Percentiles rank a stretch among this genome's conserved stretches.
Evolutionary conservation across 2,888 invertebrate species (phyloP).

Genomic region (Dryomyza anilis): DNA sequence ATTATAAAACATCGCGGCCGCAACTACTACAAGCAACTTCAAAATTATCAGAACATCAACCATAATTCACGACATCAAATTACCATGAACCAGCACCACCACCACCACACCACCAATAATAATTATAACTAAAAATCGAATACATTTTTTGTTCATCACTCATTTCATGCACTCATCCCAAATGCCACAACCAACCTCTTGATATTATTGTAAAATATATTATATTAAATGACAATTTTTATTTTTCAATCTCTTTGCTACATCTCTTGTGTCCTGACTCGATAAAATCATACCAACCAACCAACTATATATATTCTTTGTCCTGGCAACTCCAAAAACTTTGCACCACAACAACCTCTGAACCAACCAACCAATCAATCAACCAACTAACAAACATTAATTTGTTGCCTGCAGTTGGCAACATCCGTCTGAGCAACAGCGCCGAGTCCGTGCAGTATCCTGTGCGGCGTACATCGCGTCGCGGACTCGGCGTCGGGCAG

Average conservation of each 20-base stretch:
- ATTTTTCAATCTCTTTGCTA: neutral
- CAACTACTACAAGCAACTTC: too few species aligned
- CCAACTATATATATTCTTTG: neutral
- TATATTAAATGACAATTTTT: neutral
- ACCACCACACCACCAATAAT: too few species aligned
- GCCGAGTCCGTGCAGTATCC: conserved; percentile 69
- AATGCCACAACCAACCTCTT: too few species aligned
- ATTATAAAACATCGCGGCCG: too few species aligned
- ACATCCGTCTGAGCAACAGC: conserved; percentile 68
- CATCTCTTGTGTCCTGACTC: neutral
- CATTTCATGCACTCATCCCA: too few species aligned
- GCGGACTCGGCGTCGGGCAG: conserved; percentile 63
- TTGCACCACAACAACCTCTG: conserved; percentile 2
- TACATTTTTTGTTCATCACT: too few species aligned
- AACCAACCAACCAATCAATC: conserved; percentile 7
- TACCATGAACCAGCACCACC: too few species aligned
- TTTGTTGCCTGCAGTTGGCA: conserved; percentile 63
- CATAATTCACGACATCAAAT: too few species aligned
- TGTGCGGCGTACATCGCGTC: conserved; percentile 65
- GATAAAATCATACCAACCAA: neutral
- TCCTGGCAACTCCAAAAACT: conserved; percentile 22
- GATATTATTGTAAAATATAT: too few species aligned
- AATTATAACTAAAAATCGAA: too few species aligned
- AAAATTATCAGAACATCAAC: too few species aligned
- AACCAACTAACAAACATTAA: too few species aligned